Percentiles rank a stretch among this genome's conserved stretches.
phyloP scores from a whole-genome alignment of 2,797 vertebrate species.

The Coregonus sp. region DNA sequence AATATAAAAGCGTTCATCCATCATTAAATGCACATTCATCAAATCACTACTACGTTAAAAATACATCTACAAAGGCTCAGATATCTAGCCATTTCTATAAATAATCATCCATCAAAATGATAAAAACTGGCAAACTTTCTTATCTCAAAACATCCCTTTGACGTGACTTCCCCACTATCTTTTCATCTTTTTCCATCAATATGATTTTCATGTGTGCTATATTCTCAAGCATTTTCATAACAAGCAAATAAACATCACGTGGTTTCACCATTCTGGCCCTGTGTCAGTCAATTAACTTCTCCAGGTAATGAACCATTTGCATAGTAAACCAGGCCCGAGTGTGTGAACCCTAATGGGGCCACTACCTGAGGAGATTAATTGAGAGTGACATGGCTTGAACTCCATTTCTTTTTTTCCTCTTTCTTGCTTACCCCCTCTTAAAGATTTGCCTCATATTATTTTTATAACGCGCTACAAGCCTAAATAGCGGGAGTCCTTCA shows the following conservation, averaged over 20 bases:
- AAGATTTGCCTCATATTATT: constrained; percentile 89
- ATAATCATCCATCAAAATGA: constrained; percentile 4
- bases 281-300: constrained; percentile 94
- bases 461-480: constrained; percentile 88
- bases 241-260: constrained; percentile 86
- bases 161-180: constrained; percentile 8
- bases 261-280: constrained; percentile 75
- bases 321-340: constrained; percentile 86
- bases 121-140: not conserved
- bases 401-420: constrained; percentile 63
- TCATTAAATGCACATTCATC: too few species aligned
- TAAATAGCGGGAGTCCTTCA: constrained; percentile 89
- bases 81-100: constrained; percentile 2
- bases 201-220: constrained; percentile 6
- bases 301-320: constrained; percentile 95
- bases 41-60: not conserved
- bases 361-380: constrained; percentile 92
- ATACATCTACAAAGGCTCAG: not conserved
- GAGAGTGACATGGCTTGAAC: constrained; percentile 95
- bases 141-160: not conserved
- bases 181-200: constrained; percentile 2
- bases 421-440: constrained; percentile 68
- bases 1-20: not conserved
- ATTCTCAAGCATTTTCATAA: constrained; percentile 51
- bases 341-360: constrained; percentile 92